These are phyloP conservation scores for Philonicus albiceps DNA, from an alignment of 2,888 invertebrate species.

Conservation along the genomic window DNA sequence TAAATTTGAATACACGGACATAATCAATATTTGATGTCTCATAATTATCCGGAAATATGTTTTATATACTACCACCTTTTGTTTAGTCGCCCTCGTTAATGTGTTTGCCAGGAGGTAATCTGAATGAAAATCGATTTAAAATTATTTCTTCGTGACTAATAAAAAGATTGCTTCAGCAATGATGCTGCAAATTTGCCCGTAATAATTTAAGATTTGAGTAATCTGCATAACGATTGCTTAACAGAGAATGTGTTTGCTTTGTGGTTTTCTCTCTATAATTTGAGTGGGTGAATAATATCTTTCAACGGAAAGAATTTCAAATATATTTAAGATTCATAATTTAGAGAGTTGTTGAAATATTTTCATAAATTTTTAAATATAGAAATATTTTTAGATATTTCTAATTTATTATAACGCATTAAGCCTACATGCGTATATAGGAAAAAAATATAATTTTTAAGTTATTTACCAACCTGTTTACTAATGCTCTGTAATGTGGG, in stretches of 20 bases:
- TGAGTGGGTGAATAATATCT: not conserved
- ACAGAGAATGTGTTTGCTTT: not conserved
- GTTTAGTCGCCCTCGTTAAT: not conserved
- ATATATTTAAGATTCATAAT: not conserved
- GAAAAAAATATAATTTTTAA: too few species aligned
- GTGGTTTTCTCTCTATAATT: not conserved
- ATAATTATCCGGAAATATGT: not conserved
- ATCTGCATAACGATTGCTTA: not conserved
- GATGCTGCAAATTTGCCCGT: not conserved
- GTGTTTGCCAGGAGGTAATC: not conserved
- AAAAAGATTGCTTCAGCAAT: not conserved
- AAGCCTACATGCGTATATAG: not conserved
- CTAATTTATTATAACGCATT: not conserved
- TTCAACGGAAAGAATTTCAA: not conserved
- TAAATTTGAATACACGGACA: not conserved
- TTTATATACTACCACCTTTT: not conserved
- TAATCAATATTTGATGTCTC: not conserved
- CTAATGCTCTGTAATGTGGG: too few species aligned
- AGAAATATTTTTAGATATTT: not conserved
- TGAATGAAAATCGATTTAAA: not conserved
- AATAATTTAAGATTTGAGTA: not conserved
- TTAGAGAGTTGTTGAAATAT: not conserved
- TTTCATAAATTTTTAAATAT: not conserved
- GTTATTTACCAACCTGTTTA: too few species aligned
- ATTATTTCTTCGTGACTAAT: not conserved